These are phyloP conservation scores for Umimayanthus chanpuru DNA, from an alignment of 92 coral and sea anemone species.

Conservation along the genomic window DNA sequence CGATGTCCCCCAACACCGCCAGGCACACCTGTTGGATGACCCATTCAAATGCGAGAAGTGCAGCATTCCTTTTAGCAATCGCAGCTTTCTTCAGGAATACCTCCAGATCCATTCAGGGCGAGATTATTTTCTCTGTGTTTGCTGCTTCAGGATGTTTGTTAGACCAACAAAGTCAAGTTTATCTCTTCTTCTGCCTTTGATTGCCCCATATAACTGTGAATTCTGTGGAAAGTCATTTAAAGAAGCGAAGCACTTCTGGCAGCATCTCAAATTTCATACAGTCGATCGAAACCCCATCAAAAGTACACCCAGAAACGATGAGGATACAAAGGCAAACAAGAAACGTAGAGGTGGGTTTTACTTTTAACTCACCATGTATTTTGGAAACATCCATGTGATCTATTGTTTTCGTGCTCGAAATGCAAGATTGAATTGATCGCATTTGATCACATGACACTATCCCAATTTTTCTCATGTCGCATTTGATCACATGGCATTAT, in stretches of 20 bases:
- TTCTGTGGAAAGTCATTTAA: neutral
- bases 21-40: neutral
- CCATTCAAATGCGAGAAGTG: neutral
- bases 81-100: slow-evolving; percentile 1
- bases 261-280: neutral
- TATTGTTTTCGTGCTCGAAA: too few relatives aligned
- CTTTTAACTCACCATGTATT: too few relatives aligned
- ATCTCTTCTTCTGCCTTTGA: neutral
- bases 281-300: neutral
- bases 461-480: too few relatives aligned
- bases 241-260: neutral
- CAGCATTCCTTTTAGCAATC: slow-evolving; percentile 9
- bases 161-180: neutral
- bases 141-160: slow-evolving; percentile 9
- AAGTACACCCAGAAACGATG: neutral
- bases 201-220: slow-evolving; percentile 2
- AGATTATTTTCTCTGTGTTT: slow-evolving; percentile 4
- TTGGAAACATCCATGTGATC: too few relatives aligned
- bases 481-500: too few relatives aligned
- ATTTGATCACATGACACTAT: too few relatives aligned
- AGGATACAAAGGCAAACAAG: neutral
- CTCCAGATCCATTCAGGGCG: slow-evolving; percentile 6
- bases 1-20: neutral
- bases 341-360: neutral
- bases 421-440: too few relatives aligned